A percentile compares a stretch with the other conserved stretches of the same genome.
Conservation (phyloP, 2,797 vertebrate species). For the Myripristis murdjan region DNA sequence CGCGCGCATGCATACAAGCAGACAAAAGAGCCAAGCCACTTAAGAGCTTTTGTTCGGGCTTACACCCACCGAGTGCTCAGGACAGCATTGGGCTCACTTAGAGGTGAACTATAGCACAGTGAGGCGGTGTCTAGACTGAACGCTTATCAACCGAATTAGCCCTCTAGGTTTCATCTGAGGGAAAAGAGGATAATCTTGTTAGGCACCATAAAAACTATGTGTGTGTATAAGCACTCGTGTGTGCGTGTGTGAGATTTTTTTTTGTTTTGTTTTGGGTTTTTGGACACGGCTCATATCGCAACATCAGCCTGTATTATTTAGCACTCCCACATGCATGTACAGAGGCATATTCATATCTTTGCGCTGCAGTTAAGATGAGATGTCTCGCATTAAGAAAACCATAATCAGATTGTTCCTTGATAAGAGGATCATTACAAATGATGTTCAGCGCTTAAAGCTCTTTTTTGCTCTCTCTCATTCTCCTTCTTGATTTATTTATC, state of each 20-base stretch:
- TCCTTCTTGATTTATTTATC: slow-evolving; percentile 41
- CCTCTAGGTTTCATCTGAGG: slow-evolving; percentile 52
- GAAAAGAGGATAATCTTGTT: slow-evolving; percentile 66
- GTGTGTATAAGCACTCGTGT: background rate
- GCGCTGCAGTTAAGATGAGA: slow-evolving; percentile 40
- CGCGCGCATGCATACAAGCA: background rate
- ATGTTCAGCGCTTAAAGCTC: slow-evolving; percentile 25
- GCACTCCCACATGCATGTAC: slow-evolving; percentile 36
- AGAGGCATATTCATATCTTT: slow-evolving; percentile 32
- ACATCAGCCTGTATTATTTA: slow-evolving; percentile 35
- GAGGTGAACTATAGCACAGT: slow-evolving; percentile 25
- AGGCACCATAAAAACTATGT: slow-evolving; percentile 44
- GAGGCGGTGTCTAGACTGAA: slow-evolving; percentile 64
- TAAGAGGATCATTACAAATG: slow-evolving; percentile 21
- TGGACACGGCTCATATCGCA: slow-evolving; percentile 36
- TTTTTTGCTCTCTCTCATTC: slow-evolving; percentile 26
- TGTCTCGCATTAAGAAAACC: slow-evolving; percentile 27
- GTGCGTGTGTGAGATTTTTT: background rate
- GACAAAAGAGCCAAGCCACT: slow-evolving; percentile 20
- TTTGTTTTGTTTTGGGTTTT: background rate
- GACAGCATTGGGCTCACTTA: background rate
- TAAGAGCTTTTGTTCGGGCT: slow-evolving; percentile 26
- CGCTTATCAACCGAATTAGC: slow-evolving; percentile 63
- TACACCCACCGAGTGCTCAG: slow-evolving; percentile 24
- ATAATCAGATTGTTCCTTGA: slow-evolving; percentile 48